Evolutionary conservation across 1,140 invertebrate genomes (phyloP).

Genomic region (Nymphalis io): DNA sequence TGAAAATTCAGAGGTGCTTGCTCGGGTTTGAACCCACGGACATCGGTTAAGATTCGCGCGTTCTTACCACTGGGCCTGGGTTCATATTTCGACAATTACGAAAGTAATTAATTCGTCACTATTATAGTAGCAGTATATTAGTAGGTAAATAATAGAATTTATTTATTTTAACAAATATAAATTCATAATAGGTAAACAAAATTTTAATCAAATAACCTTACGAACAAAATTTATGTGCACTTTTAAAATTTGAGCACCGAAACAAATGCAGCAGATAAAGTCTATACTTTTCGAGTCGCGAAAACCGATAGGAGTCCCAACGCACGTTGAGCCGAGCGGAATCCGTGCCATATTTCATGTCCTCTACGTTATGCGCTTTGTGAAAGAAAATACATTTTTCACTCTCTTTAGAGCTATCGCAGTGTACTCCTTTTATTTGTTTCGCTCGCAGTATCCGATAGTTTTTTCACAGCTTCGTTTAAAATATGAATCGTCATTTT

Average conservation of each 20-base stretch:
- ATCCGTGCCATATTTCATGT: slow-evolving; percentile 78
- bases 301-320: slow-evolving; percentile 67
- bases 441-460: slow-evolving; percentile 39
- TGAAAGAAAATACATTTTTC: slow-evolving; percentile 79
- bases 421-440: slow-evolving; percentile 66
- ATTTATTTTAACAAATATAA: too few relatives aligned
- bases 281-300: slow-evolving; percentile 51
- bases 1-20: too few relatives aligned
- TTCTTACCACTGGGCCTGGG: too few relatives aligned
- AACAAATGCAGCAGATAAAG: slow-evolving; percentile 24
- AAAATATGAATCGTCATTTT: slow-evolving; percentile 23
- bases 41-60: too few relatives aligned
- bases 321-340: slow-evolving; percentile 70
- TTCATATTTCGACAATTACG: too few relatives aligned
- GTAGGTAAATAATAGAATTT: too few relatives aligned
- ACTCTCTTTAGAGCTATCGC: slow-evolving; percentile 70
- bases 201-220: too few relatives aligned
- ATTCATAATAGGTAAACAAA: too few relatives aligned
- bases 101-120: too few relatives aligned
- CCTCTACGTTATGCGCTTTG: slow-evolving; percentile 75
- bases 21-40: too few relatives aligned
- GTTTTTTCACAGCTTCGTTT: slow-evolving; percentile 25
- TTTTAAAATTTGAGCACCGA: background rate
- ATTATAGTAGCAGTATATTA: too few relatives aligned
- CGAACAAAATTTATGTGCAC: background rate